A percentile compares a stretch with the other conserved stretches of the same genome.
These are phyloP conservation scores for Microtus montanus DNA, from an alignment of 2,113 vertebrate species.

Conservation along the genomic window DNA sequence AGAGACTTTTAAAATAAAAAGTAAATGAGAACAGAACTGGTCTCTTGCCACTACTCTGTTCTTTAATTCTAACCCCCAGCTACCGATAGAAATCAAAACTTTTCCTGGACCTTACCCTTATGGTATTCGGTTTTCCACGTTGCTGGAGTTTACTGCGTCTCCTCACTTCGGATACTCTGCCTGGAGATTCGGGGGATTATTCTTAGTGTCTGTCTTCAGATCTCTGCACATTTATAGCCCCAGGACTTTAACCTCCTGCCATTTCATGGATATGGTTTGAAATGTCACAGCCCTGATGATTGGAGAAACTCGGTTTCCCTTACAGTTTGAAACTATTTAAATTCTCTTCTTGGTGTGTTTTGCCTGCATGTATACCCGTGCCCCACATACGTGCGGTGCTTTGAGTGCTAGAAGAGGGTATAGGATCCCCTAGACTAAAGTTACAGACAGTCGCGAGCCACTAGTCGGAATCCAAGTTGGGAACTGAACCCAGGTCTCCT, in stretches of 20 bases:
- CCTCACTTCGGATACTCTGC: slow-evolving; percentile 22
- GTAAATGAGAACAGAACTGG: not conserved
- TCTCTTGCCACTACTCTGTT: not conserved
- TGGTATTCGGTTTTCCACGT: slow-evolving; percentile 6
- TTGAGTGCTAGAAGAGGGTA: not conserved
- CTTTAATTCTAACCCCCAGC: not conserved
- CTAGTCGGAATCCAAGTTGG: not conserved
- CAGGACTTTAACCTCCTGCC: slow-evolving; percentile 14
- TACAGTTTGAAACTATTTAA: not conserved
- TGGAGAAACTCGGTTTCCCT: slow-evolving; percentile 31
- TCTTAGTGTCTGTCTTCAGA: slow-evolving; percentile 34
- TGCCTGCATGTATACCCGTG: not conserved
- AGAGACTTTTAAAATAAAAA: not conserved
- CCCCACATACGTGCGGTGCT: not conserved
- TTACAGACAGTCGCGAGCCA: not conserved
- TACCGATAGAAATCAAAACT: not conserved
- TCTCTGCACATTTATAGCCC: slow-evolving; percentile 32
- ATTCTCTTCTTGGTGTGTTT: not conserved
- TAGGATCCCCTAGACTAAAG: not conserved
- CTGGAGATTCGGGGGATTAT: slow-evolving; percentile 19
- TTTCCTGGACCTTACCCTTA: not conserved
- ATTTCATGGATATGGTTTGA: slow-evolving; percentile 34
- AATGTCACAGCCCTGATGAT: not conserved
- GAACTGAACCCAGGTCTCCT: not conserved
- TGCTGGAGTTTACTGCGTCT: not conserved